Conservation (phyloP, 2,113 vertebrate genomes). For the Girardinichthys multiradiatus region DNA sequence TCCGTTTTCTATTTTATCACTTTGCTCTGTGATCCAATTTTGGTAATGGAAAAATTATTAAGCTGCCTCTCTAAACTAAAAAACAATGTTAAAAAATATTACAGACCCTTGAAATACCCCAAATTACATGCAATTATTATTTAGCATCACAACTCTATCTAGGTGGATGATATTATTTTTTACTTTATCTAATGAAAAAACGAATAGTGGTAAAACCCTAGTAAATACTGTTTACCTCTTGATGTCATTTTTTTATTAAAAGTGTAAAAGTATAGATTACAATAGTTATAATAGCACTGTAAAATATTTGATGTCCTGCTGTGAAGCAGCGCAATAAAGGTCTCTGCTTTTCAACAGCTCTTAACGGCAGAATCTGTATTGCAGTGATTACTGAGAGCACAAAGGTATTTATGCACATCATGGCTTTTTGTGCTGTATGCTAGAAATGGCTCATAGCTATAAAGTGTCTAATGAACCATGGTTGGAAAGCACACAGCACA, state of each 20-base stretch:
- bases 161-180: too few species aligned
- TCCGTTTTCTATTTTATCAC: not conserved
- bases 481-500: conserved; percentile 17
- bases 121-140: too few species aligned
- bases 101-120: not conserved
- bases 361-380: conserved; percentile 47
- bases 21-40: not conserved
- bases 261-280: conserved; percentile 19
- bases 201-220: not conserved
- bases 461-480: conserved; percentile 41
- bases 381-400: conserved; percentile 46
- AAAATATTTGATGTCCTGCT: conserved; percentile 19
- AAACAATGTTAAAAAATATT: not conserved
- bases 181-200: too few species aligned
- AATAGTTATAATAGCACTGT: conserved; percentile 13
- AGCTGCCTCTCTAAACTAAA: not conserved
- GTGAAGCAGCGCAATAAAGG: conserved; percentile 47
- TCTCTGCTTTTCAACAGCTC: conserved; percentile 43
- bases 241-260: conserved; percentile 5
- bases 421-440: conserved; percentile 33
- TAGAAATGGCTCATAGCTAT: conserved; percentile 45
- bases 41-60: not conserved
- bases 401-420: conserved; percentile 53
- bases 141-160: too few species aligned
- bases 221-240: conserved; percentile 6